These are phyloP conservation scores for Cataglyphis altisquamis DNA, from an alignment of 2,888 invertebrate species.

Conservation along the genomic window DNA sequence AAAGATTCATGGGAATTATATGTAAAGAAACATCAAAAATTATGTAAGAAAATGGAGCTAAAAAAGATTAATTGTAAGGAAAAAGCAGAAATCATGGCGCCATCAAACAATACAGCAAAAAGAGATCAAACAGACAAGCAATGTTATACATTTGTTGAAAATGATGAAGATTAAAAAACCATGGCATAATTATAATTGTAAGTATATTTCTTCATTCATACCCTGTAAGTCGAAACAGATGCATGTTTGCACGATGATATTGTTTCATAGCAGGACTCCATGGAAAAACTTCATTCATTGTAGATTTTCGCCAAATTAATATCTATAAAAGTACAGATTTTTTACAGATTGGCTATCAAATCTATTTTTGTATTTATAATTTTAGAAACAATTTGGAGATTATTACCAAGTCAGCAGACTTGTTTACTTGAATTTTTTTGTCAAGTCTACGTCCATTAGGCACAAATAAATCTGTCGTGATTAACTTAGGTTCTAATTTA, in stretches of 20 bases:
- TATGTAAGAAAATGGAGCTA: slow-evolving; percentile 31
- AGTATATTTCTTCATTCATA: slow-evolving; percentile 81
- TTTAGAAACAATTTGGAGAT: neutral
- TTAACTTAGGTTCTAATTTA: slow-evolving; percentile 90
- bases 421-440: slow-evolving; percentile 87
- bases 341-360: neutral
- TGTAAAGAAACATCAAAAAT: slow-evolving; percentile 51
- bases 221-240: slow-evolving; percentile 92
- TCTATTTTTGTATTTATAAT: neutral
- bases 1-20: slow-evolving; percentile 73
- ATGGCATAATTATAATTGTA: neutral
- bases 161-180: neutral
- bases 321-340: slow-evolving; percentile 73
- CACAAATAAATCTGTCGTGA: slow-evolving; percentile 88
- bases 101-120: neutral
- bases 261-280: slow-evolving; percentile 95
- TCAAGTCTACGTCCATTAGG: slow-evolving; percentile 88
- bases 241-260: slow-evolving; percentile 95
- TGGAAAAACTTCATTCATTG: slow-evolving; percentile 95
- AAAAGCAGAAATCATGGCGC: neutral
- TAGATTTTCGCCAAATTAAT: slow-evolving; percentile 94
- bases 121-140: neutral
- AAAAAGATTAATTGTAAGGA: neutral
- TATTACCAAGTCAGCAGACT: slow-evolving; percentile 87
- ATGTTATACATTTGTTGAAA: neutral